Evolutionary conservation across 1,140 invertebrate species (phyloP).

Genomic region (Drosophila tani): DNA sequence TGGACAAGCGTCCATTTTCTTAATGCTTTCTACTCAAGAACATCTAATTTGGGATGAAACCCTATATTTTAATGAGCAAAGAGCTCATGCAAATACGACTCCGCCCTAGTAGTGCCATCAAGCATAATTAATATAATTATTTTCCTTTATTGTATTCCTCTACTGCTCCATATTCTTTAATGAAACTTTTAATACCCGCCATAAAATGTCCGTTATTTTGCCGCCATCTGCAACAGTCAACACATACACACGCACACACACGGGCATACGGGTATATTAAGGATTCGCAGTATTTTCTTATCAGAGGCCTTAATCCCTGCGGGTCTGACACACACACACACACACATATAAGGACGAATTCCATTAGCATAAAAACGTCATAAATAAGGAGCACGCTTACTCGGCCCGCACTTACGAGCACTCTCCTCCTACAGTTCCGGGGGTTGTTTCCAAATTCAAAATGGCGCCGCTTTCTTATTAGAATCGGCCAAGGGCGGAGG

Average conservation of each 20-base stretch:
- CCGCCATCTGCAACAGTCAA: conserved; percentile 28
- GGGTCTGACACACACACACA: conserved; percentile 31
- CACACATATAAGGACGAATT: conserved; percentile 40
- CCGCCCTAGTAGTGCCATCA: not conserved
- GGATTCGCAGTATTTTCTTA: conserved; percentile 66
- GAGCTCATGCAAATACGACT: not conserved
- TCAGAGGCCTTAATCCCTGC: conserved; percentile 65
- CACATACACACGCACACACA: conserved; percentile 19
- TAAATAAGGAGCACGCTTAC: conserved; percentile 78
- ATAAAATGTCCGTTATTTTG: conserved; percentile 46
- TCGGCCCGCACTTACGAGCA: conserved; percentile 35
- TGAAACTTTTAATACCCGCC: conserved; percentile 36
- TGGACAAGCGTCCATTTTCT: not conserved
- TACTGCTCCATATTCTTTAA: conserved; percentile 42
- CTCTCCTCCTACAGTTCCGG: conserved; percentile 50
- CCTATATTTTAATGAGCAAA: not conserved
- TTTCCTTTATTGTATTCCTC: conserved; percentile 22
- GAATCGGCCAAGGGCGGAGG: conserved; percentile 47
- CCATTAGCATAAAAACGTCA: conserved; percentile 84
- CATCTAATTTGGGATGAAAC: not conserved
- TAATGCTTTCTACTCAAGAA: not conserved
- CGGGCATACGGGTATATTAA: conserved; percentile 17
- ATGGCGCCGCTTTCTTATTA: conserved; percentile 82
- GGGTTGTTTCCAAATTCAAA: conserved; percentile 77
- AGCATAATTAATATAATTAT: conserved; percentile 36